phyloP scores from a whole-genome alignment of 2,797 vertebrate species.

The Salarias fasciatus region DNA sequence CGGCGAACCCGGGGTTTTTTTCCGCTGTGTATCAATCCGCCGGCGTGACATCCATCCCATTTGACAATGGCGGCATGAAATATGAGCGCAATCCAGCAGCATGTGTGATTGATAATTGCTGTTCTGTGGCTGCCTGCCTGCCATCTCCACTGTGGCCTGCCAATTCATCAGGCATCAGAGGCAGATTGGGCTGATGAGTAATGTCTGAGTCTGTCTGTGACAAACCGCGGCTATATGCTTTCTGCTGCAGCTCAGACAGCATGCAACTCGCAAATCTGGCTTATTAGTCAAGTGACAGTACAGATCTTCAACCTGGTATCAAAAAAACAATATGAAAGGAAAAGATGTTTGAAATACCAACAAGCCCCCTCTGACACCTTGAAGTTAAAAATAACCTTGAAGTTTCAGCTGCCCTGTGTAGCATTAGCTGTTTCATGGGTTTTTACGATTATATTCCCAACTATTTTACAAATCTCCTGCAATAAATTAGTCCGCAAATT shows the following conservation, averaged over 20 bases:
- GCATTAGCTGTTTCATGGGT: not conserved
- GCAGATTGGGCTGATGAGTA: slow-evolving; percentile 65
- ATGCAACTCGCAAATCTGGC: slow-evolving; percentile 35
- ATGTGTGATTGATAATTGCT: slow-evolving; percentile 77
- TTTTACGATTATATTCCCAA: not conserved
- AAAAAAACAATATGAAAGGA: slow-evolving; percentile 31
- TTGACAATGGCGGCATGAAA: slow-evolving; percentile 58
- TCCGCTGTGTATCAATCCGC: slow-evolving; percentile 49
- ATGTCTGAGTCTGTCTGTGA: slow-evolving; percentile 57
- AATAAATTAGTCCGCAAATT: slow-evolving; percentile 19
- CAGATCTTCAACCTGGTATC: slow-evolving; percentile 36
- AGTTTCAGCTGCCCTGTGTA: slow-evolving; percentile 6
- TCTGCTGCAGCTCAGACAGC: slow-evolving; percentile 34
- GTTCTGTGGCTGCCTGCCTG: slow-evolving; percentile 61
- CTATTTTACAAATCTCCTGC: not conserved
- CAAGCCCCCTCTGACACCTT: slow-evolving; percentile 1
- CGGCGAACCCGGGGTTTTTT: slow-evolving; percentile 26
- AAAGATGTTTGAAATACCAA: slow-evolving; percentile 28
- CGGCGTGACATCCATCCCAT: slow-evolving; percentile 46
- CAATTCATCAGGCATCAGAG: slow-evolving; percentile 73
- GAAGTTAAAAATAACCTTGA: slow-evolving; percentile 18
- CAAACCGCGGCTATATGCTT: slow-evolving; percentile 35
- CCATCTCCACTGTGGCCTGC: slow-evolving; percentile 53
- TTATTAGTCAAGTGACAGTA: slow-evolving; percentile 57
- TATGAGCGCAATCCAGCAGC: slow-evolving; percentile 44